Percentiles rank a stretch among this genome's conserved stretches.
These are phyloP conservation scores for Kryptopterus vitreolus DNA, from an alignment of 2,797 vertebrate genomes.

Conservation along the genomic window DNA sequence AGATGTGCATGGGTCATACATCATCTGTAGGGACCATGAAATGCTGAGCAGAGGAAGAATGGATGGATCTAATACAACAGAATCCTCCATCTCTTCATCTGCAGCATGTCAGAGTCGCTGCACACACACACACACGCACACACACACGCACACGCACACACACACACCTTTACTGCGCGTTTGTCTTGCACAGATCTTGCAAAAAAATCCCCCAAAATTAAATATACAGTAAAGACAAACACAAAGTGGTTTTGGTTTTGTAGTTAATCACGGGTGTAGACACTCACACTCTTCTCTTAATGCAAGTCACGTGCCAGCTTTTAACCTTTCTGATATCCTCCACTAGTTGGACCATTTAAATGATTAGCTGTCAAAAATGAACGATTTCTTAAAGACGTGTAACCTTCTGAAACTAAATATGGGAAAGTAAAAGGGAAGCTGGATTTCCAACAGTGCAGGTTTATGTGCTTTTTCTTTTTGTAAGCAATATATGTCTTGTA, in stretches of 20 bases:
- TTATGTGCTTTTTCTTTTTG: neutral
- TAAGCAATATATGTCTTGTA: no score
- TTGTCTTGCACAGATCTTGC: neutral
- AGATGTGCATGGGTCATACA: constrained; percentile 25
- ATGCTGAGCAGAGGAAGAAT: constrained; percentile 8
- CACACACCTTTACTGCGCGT: neutral
- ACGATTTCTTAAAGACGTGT: neutral
- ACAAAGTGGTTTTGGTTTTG: neutral
- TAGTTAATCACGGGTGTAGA: neutral
- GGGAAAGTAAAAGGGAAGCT: neutral
- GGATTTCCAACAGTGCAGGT: neutral
- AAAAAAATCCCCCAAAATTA: neutral
- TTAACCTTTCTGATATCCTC: neutral
- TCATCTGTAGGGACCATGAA: constrained; percentile 27
- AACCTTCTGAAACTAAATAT: neutral
- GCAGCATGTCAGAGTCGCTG: neutral
- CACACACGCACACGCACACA: neutral
- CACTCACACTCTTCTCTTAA: neutral
- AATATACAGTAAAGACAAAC: neutral
- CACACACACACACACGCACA: neutral
- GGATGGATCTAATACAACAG: constrained; percentile 23
- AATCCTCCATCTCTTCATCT: constrained; percentile 16
- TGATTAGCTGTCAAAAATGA: neutral
- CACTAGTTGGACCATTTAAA: neutral
- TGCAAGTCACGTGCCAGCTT: neutral